A percentile compares a stretch with the other conserved stretches of the same genome.
phyloP scores from a whole-genome alignment of 23 tunicate genomes.

The Phallusia fumigata region DNA sequence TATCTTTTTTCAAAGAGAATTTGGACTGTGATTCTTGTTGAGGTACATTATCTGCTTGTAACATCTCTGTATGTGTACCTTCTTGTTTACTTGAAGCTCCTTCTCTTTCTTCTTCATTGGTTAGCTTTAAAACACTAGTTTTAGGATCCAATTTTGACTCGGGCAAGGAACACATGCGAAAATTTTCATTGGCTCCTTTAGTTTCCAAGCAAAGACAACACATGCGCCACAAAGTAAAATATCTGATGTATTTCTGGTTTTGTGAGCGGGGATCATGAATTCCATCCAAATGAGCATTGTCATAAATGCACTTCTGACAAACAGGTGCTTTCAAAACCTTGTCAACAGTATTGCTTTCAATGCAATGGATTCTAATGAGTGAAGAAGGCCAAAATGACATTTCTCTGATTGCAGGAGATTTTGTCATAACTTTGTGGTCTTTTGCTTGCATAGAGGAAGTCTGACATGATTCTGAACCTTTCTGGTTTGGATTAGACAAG shows the following conservation, averaged over 20 bases:
- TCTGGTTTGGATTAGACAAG: too few relatives aligned
- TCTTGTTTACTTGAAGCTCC: too few relatives aligned
- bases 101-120: too few relatives aligned
- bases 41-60: too few relatives aligned
- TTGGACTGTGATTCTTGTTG: too few relatives aligned
- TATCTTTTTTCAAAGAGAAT: too few relatives aligned
- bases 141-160: not conserved
- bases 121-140: too few relatives aligned
- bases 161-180: not conserved
- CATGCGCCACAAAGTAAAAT: not conserved
- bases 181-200: not conserved
- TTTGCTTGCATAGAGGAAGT: not conserved
- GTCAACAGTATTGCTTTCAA: not conserved
- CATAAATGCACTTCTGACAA: not conserved
- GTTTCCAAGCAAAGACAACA: not conserved
- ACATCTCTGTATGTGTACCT: too few relatives aligned
- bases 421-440: not conserved
- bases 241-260: not conserved
- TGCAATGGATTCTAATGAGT: not conserved
- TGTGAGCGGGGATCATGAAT: not conserved
- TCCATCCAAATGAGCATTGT: not conserved
- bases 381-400: slow-evolving; percentile 10
- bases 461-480: not conserved
- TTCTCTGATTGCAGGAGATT: not conserved
- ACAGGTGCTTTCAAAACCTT: not conserved